These are phyloP conservation scores for Coenonympha arcania DNA, from an alignment of 2,888 invertebrate species.

Conservation along the genomic window DNA sequence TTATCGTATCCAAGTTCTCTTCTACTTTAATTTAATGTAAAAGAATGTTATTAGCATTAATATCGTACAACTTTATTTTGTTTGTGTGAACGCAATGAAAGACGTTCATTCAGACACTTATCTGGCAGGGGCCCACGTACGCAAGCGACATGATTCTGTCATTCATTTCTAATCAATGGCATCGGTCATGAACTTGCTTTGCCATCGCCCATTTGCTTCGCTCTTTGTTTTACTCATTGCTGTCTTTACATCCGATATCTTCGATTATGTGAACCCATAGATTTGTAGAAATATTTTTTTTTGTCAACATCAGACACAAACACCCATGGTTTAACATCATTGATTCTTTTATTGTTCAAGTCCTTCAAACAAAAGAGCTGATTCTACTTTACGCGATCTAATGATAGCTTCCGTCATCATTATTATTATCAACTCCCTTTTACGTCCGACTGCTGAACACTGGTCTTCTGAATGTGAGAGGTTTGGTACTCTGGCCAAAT, in stretches of 20 bases:
- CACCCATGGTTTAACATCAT: too few relatives aligned
- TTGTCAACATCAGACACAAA: too few relatives aligned
- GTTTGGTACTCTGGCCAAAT: too few relatives aligned
- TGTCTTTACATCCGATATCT: neutral
- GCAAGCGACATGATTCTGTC: conserved; percentile 33
- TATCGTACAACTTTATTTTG: neutral
- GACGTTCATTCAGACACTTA: conserved; percentile 12
- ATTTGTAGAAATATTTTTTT: too few relatives aligned
- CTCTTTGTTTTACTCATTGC: neutral
- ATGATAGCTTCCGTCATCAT: too few relatives aligned
- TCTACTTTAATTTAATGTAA: neutral
- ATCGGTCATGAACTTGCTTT: conserved; percentile 46
- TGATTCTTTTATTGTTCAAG: neutral
- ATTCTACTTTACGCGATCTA: too few relatives aligned
- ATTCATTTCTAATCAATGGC: conserved; percentile 35
- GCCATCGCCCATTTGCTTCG: conserved; percentile 34
- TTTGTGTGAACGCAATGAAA: neutral
- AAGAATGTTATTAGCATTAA: neutral
- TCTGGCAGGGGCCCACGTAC: conserved; percentile 8
- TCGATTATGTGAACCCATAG: too few relatives aligned
- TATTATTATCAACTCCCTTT: too few relatives aligned
- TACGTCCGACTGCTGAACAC: too few relatives aligned
- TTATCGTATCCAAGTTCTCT: neutral
- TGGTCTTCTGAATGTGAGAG: too few relatives aligned
- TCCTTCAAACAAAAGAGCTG: neutral